A percentile compares a stretch with the other conserved stretches of the same genome.
phyloP scores from a whole-genome alignment of 2,888 invertebrate species.

The Meta bourneti region DNA sequence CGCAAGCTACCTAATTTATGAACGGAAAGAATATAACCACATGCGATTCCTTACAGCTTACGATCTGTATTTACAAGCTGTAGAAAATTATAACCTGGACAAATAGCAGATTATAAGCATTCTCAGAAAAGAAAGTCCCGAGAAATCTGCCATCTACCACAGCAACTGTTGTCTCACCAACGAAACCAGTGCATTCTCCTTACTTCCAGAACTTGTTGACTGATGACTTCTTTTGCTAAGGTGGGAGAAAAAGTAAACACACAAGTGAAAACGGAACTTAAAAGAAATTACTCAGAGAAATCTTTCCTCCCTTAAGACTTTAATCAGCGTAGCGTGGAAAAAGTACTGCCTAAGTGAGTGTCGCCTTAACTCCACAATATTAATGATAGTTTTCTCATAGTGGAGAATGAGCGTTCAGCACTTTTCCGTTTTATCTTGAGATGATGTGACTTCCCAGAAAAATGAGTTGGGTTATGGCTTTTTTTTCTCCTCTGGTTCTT shows the following conservation, averaged over 20 bases:
- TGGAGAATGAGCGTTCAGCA: not conserved
- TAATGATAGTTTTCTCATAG: conserved; percentile 52
- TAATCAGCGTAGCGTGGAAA: conserved; percentile 34
- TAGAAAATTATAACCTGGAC: no score
- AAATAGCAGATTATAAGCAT: not conserved
- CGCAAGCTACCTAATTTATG: no score
- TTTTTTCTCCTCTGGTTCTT: conserved; percentile 5
- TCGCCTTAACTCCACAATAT: conserved; percentile 46
- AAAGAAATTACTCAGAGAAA: conserved; percentile 17
- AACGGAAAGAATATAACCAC: no score
- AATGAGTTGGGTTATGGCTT: conserved; percentile 21
- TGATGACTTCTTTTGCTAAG: not conserved
- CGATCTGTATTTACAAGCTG: no score
- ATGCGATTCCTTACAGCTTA: no score
- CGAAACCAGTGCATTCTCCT: not conserved
- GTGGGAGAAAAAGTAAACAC: not conserved
- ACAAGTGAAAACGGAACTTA: not conserved
- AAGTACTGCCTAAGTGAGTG: conserved; percentile 11
- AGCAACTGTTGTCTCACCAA: not conserved
- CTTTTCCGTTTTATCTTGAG: conserved; percentile 45
- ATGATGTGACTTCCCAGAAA: conserved; percentile 34
- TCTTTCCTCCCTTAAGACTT: conserved; percentile 45
- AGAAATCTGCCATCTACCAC: not conserved
- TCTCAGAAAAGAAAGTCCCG: not conserved
- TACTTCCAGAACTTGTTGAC: not conserved